Evolutionary conservation across 1,140 invertebrate genomes (phyloP), one percentile per base, ranked within the genome.

Genomic region (Dinoponera quadriceps): DNA sequence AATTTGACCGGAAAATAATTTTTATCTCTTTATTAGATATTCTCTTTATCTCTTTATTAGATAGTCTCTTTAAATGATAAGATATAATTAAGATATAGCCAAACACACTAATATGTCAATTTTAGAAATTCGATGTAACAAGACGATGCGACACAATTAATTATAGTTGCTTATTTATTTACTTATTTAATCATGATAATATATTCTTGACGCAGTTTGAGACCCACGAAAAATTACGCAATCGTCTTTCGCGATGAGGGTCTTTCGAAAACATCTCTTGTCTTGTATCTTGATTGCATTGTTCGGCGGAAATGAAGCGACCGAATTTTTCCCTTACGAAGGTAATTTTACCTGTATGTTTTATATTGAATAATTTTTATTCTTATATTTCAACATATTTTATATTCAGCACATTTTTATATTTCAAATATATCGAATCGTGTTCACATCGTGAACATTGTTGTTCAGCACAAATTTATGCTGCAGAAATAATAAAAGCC

Each of bases 161-260:
- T 33, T 49, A 5, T 33, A n/a, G n/a, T 38, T 38, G 4, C 2
- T 27, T 49, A 75, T 9, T 44, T 44, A 44, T 44, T 44, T 44
- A 44, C 11, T 51, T 44, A 44, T n/a, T 2, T 60, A 0, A 14
- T 60, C 22, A 60, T 9, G 16, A 57, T n/a, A 48, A n/a, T 1
- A 44, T 44, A 44, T 16, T 25, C 29, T 59, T 59, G 9, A 22
- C 20, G 33, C 3, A 65, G 9, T 60, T 65, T 49, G 1, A 29
- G 16, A 48, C 20, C n/a, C 9, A 14, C 7, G 18, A 59, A n/a
- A 38, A 0, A 73, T 25, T 13, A 20, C 14, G 44, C 14, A 5
- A 48, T 75, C 16, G 3, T 3, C 9, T 69, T 80, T 71, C 25
- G 57, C 38, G 33, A 80, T 80, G 63, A 69, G 0, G n/a, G 20